Evolutionary conservation across 2,113 vertebrate species (phyloP), one percentile per base, ranked within the genome.

Genomic region (Vidua macroura): DNA sequence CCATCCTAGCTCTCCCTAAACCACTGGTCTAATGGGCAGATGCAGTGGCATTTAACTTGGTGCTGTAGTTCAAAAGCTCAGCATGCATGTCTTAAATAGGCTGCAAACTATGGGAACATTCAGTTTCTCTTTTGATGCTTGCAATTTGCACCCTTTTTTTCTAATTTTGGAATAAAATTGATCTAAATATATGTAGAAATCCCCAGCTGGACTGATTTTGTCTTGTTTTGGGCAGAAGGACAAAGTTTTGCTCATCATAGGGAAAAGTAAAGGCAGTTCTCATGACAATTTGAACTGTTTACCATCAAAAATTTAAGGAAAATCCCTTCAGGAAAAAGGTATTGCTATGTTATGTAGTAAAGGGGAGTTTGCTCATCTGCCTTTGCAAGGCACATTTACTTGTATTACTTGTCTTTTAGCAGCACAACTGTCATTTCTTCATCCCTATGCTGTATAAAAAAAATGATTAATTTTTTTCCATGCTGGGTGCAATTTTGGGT

Each of bases 161-260:
- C 55, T 83, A 22, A 43, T 83, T 92, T 69, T 91, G 51, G 19
- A 87, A 68, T 72, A 76, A 86, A 93, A 66, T 43, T 41, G 11
- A 12, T 62, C 39, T 60, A 84, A 92, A 91, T 39, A 28, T 6
- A 30, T 59, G 20, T 11, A 85, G 35, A 87, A 91, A 72, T 73
- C 15, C 3, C 10, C 8, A 23, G 0, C 0, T 55, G 56, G 33
- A 13, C 6, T 60, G 25, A 0, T 41, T 89, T 86, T 41, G 11
- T 66, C 41, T 77, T 44, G 20, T 39, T 66, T 33, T 79, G 70
- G 35, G 51, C 17, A 63, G 44, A 63, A 67, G 13, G 41, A 64
- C 6, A 13, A 88, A 51, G 9, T 63, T 83, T 67, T 91, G 8
- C 16, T 86, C 8, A 44, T 80, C 5, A 9, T 22, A 67, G 56